phyloP scores from a whole-genome alignment of 2,888 invertebrate species.

The Hipparchia sbordonii region DNA sequence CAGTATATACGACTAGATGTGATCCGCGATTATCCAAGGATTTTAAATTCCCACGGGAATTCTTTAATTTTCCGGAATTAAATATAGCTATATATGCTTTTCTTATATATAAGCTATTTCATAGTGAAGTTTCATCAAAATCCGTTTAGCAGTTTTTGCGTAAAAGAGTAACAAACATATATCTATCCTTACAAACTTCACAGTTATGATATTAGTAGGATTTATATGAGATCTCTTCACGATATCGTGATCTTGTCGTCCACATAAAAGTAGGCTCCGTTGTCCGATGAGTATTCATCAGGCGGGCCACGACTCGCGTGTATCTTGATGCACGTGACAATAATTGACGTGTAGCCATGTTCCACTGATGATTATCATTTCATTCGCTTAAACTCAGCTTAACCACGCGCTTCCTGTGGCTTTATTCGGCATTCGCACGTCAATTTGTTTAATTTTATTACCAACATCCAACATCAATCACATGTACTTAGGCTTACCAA shows the following conservation, averaged over 20 bases:
- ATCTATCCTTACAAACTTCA: no score
- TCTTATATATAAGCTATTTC: no score
- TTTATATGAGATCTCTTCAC: background rate
- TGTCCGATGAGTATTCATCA: background rate
- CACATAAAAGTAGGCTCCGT: background rate
- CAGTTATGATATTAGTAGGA: no score
- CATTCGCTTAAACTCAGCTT: background rate
- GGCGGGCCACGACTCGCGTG: slow-evolving; percentile 6
- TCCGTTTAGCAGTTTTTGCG: no score
- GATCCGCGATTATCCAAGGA: no score
- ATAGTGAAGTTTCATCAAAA: no score
- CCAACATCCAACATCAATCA: background rate
- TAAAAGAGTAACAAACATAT: no score
- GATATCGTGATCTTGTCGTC: background rate
- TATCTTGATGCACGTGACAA: slow-evolving; percentile 32
- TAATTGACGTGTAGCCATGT: slow-evolving; percentile 30
- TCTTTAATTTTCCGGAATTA: no score
- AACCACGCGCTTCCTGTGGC: slow-evolving; percentile 3
- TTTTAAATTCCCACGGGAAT: no score
- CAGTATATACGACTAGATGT: no score
- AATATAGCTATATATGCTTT: no score
- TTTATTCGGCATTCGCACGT: background rate
- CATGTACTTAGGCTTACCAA: no score
- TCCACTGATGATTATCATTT: slow-evolving; percentile 20
- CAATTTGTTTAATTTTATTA: background rate